Evolutionary conservation across 2,797 vertebrate species (phyloP), one percentile per base, ranked within the genome.

Genomic region (Vespertilio murinus): DNA sequence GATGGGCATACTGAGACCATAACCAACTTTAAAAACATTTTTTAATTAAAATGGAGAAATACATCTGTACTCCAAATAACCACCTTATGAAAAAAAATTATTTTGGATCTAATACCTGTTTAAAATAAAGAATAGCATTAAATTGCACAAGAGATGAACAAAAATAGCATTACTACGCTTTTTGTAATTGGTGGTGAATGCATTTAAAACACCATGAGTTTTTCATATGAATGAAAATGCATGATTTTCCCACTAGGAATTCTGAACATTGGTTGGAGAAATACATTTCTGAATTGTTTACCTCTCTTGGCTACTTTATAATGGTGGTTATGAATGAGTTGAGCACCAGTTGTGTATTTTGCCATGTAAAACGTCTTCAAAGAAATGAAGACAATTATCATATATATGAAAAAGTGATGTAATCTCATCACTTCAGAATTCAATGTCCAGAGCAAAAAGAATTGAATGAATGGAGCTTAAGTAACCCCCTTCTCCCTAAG

Each of bases 41-140:
- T 96, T 96, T 94, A 75, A 94, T 96, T 96, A 97, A 95, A 97
- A 94, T 92, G 40, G 28, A 64, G 7, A 93, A 91, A 82, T 85
- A 56, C 17, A 35, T 91, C 81, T 95, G n/a, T 59, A 78, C 42
- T 94, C 12, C 42, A 82, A 91, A 94, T 90, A 96, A 91, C 23
- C 22, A 95, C 40, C 64, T 96, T 85, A 90, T 52, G 45, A 90
- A 92, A 81, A 90, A 88, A 90, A 91, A 64, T 94, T 38, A 38
- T 93, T 90, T 61, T 65, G 81, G 73, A 85, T 17, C 28, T 78
- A 90, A 61, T 85, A 64, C 69, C 78, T 87, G 8, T 90, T 97
- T 96, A 94, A 30, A 93, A 94, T 95, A 87, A 96, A 95, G 88
- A 95, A 96, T 85, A 88, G 35, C 40, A 92, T 12, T 11, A 84